A percentile compares a stretch with the other conserved stretches of the same genome.
These are phyloP conservation scores for Heterochromis multidens DNA, from an alignment of 2,113 vertebrate species.

Conservation along the genomic window DNA sequence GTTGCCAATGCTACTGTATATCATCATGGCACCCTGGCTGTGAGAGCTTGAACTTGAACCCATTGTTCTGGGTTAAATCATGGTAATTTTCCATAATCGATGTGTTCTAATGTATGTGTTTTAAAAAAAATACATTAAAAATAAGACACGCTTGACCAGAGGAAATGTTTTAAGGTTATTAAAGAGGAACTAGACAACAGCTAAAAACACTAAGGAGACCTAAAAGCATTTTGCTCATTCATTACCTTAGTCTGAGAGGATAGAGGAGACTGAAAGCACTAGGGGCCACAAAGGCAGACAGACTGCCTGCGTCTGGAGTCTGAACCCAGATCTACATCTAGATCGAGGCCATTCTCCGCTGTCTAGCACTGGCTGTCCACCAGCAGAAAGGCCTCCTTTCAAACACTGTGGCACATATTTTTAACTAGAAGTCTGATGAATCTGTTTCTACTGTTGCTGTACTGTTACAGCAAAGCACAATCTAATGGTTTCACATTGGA, in stretches of 20 bases:
- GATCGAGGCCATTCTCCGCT: slow-evolving; percentile 15
- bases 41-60: background rate
- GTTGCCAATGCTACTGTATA: background rate
- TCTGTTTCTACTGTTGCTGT: background rate
- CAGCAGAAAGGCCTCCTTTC: background rate
- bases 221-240: slow-evolving; percentile 33
- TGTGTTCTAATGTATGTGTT: background rate
- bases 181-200: background rate
- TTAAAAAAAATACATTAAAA: background rate
- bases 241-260: slow-evolving; percentile 22
- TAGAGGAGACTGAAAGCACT: slow-evolving; percentile 30
- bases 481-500: background rate
- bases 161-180: slow-evolving; percentile 12
- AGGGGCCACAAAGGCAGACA: slow-evolving; percentile 24
- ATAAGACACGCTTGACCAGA: background rate
- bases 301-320: slow-evolving; percentile 30
- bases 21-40: slow-evolving; percentile 38
- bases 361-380: slow-evolving; percentile 5
- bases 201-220: slow-evolving; percentile 5
- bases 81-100: background rate
- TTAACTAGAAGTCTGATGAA: background rate
- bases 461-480: too few species aligned
- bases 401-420: background rate
- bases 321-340: slow-evolving; percentile 48
- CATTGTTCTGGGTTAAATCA: slow-evolving; percentile 12